Base-by-base conservation (phyloP, 2,113 vertebrate genomes). In the Erpornis zantholeuca region DNA sequence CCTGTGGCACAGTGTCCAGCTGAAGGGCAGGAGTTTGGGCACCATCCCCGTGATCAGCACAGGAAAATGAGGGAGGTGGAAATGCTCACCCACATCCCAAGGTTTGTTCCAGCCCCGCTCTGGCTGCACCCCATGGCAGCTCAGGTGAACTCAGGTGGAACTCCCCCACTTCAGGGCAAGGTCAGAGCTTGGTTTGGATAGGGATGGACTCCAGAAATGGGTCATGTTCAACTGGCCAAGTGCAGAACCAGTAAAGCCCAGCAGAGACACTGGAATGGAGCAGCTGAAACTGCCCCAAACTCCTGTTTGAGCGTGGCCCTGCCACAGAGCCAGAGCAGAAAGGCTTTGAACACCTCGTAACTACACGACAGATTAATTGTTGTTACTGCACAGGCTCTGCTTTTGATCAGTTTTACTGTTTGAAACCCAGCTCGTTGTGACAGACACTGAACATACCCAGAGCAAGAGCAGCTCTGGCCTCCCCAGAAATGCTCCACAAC, bases 271-370 rank as follows among this genome's bases (percentile, higher is more conserved):
- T 2, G 27, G 14, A 57, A 22, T 0, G 28, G 33, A 64, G 81
- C 87, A 69, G 68, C 83, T 75, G 68, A 35, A 85, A 47, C 9
- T 2, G 12, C 54, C 60, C 66, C 88, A 33, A 69, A 49, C 18
- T 60, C 2, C 1, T 2, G 3, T 27, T 24, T 20, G 56, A 87
- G 29, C 3, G 0, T 2, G 11, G 81, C 81, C 71, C 16, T 4
- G 79, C 72, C 82, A 18, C 90, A 80, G 79, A 33, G 85, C 22
- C 49, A 20, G 78, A 54, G 94, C 85, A 82, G 65, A 90, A 80
- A 79, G 70, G 82, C 95, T 93, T 70, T 77, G 95, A 93, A 90
- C 92, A 90, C 92, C 94, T 96, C 88, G 5, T 95, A 97, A 95
- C 85, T 24, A 61, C 79, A 53, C 0, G 28, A n/a, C 29, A 65